Conservation (phyloP, 1,140 invertebrate species). For the Conopomorpha cramerella region DNA sequence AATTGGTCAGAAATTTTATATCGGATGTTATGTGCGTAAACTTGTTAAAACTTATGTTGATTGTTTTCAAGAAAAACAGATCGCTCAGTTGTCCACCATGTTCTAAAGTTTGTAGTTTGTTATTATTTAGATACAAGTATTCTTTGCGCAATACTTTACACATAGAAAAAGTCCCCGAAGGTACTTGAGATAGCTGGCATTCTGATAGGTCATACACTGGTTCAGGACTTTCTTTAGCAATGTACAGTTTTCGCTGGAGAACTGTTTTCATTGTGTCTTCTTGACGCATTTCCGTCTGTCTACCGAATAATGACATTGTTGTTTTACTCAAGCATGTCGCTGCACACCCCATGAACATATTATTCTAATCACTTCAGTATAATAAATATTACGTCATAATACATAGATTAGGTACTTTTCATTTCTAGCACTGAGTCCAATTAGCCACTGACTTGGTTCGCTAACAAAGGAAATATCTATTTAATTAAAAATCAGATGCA, state of each 20-base stretch:
- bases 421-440: too few species aligned
- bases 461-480: too few species aligned
- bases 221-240: slow-evolving; percentile 77
- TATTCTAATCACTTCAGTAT: too few species aligned
- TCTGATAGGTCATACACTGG: slow-evolving; percentile 76
- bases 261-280: slow-evolving; percentile 69
- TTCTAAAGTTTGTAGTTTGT: slow-evolving; percentile 69
- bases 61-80: slow-evolving; percentile 67
- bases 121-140: slow-evolving; percentile 67
- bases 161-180: slow-evolving; percentile 74
- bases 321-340: slow-evolving; percentile 33
- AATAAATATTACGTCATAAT: too few species aligned
- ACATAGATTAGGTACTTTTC: too few species aligned
- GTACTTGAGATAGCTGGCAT: slow-evolving; percentile 70
- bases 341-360: slow-evolving; percentile 52
- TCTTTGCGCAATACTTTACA: slow-evolving; percentile 81
- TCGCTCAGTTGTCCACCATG: slow-evolving; percentile 73
- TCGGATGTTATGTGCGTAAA: slow-evolving; percentile 66
- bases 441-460: too few species aligned
- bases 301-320: slow-evolving; percentile 46
- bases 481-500: too few species aligned
- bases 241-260: slow-evolving; percentile 72
- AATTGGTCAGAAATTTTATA: slow-evolving; percentile 65
- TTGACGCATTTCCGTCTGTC: slow-evolving; percentile 16
- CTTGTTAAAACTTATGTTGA: slow-evolving; percentile 75